Conservation (phyloP, 2,888 invertebrate genomes). For the Orchestes rusci region DNA sequence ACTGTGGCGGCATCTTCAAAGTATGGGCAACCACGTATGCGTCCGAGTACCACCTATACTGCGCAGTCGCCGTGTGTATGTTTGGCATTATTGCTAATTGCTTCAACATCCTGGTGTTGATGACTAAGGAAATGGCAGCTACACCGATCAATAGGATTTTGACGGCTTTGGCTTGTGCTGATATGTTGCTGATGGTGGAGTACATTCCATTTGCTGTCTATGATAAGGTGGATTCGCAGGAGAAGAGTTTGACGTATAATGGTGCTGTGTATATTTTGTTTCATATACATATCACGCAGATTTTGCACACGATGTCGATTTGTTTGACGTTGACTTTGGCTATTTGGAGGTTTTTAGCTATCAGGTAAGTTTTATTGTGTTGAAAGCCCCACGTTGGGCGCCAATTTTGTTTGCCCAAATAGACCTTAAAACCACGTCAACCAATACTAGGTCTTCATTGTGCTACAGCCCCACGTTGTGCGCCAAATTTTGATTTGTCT, state of each 20-base stretch:
- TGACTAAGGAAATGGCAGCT: slow-evolving; percentile 69
- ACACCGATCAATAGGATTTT: slow-evolving; percentile 84
- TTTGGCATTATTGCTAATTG: slow-evolving; percentile 83
- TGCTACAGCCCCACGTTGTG: too few relatives aligned
- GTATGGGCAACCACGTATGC: slow-evolving; percentile 56
- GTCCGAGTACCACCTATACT: slow-evolving; percentile 70
- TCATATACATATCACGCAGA: slow-evolving; percentile 74
- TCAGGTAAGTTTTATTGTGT: slow-evolving; percentile 44
- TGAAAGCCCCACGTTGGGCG: too few relatives aligned
- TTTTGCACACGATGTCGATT: slow-evolving; percentile 77
- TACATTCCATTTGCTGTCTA: slow-evolving; percentile 70
- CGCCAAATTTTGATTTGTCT: too few relatives aligned
- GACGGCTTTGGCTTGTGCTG: slow-evolving; percentile 78
- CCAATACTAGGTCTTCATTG: too few relatives aligned
- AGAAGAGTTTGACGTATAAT: slow-evolving; percentile 59
- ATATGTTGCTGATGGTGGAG: slow-evolving; percentile 85
- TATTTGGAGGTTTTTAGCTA: slow-evolving; percentile 79
- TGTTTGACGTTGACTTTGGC: slow-evolving; percentile 75
- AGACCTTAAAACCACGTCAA: too few relatives aligned
- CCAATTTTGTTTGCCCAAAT: too few relatives aligned
- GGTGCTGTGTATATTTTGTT: slow-evolving; percentile 70
- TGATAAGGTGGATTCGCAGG: slow-evolving; percentile 55
- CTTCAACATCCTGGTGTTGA: slow-evolving; percentile 79
- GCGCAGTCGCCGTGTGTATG: slow-evolving; percentile 74
- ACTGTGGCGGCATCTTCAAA: slow-evolving; percentile 31